Base-by-base conservation (phyloP, 2,797 vertebrate genomes). In the Argyrosomus regius region DNA sequence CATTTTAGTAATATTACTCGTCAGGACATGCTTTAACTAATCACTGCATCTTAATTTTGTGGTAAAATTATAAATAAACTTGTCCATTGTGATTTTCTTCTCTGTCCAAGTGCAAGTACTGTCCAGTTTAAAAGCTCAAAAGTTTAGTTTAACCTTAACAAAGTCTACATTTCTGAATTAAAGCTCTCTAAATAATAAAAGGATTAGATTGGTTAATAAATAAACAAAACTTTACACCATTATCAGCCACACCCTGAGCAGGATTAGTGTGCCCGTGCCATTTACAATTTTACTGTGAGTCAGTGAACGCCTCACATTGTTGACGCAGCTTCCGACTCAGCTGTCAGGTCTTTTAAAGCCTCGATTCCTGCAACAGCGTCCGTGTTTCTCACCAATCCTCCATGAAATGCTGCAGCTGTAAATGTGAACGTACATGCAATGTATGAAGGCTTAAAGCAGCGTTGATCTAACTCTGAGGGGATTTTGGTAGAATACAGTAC, bases 291-390 rank as follows among this genome's bases (percentile, higher is more conserved):
- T 62, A 43, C 20, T 12, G 0, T 0, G 53, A 28, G 28, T 20
- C 9, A 20, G 0, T n/a, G 81, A 93, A 93, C 18, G 84, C 81
- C 64, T 53, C 90, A 72, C 9, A 7, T 11, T 17, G 65, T 28
- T 91, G 87, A 90, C 92, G 91, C 70, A 77, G 78, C 82, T 92
- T 93, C 91, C 92, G 85, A 12, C 58, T 84, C 56, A 65, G 68
- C 83, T 77, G 81, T 81, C 59, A 75, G 22, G 6, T 49, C 12
- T n/a, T 22, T 39, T 16, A 4, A 6, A 20, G 28, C 48, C 7
- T 17, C 12, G 9, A 2, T 0, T 6, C 8, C 26, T 22, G 43
- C 75, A 6, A 1, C 24, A 1, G 11, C 7, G 1, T 4, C 57
- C 14, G 43, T 39, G 28, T 46, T 43, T 28, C 9, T 22, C 28